Percentiles rank a stretch among this genome's conserved stretches.
Conservation (phyloP, 2,113 vertebrate species). For the Psammodynastes pulverulentus region DNA sequence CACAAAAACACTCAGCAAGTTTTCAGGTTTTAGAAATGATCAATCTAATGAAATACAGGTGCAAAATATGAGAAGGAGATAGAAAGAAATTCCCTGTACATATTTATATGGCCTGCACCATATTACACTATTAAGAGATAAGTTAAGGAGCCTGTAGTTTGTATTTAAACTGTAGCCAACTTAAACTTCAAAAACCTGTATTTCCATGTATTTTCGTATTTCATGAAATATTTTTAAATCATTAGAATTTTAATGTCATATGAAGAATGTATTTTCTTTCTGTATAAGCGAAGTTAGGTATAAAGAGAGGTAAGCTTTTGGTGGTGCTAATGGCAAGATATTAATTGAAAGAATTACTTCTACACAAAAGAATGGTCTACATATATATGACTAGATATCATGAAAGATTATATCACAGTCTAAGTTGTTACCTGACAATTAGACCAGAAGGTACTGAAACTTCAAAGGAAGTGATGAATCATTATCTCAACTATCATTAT, state of each 20-base stretch:
- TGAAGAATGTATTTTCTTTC: neutral
- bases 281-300: neutral
- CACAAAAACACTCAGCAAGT: neutral
- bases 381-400: too few relatives aligned
- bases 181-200: neutral
- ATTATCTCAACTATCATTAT: too few relatives aligned
- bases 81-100: neutral
- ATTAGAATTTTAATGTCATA: neutral
- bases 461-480: too few relatives aligned
- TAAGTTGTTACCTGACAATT: too few relatives aligned
- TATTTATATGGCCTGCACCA: neutral
- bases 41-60: neutral
- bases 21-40: neutral
- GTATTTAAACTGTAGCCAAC: neutral
- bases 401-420: too few relatives aligned
- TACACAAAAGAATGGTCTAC: too few relatives aligned
- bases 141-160: neutral
- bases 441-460: too few relatives aligned
- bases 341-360: constrained; percentile 37
- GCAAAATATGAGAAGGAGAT: neutral
- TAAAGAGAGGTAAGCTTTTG: neutral
- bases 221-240: neutral
- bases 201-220: too few relatives aligned
- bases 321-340: constrained; percentile 19
- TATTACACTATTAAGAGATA: neutral